Conservation (phyloP, 2,888 invertebrate species). For the Standfussiana lucernea region DNA sequence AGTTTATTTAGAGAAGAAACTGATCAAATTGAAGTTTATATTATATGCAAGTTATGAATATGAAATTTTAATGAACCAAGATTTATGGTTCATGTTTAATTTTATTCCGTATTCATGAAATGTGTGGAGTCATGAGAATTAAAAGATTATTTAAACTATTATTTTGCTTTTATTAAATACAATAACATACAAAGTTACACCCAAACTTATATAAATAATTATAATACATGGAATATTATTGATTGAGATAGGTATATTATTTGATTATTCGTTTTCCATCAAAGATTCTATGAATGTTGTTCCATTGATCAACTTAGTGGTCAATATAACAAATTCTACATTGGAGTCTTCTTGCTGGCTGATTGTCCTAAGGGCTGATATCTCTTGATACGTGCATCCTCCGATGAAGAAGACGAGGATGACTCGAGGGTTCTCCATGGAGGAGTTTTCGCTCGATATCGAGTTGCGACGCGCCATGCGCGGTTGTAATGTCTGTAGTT, state of each 20-base stretch:
- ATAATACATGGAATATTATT: slow-evolving; percentile 27
- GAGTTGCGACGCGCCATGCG: slow-evolving; percentile 91
- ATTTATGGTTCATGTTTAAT: slow-evolving; percentile 81
- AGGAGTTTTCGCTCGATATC: slow-evolving; percentile 91
- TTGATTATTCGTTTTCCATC: slow-evolving; percentile 88
- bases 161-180: slow-evolving; percentile 68
- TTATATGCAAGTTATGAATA: slow-evolving; percentile 89
- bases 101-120: slow-evolving; percentile 75
- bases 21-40: slow-evolving; percentile 89
- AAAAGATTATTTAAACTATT: slow-evolving; percentile 74
- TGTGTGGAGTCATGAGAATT: slow-evolving; percentile 73
- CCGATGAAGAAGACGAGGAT: slow-evolving; percentile 98
- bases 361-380: slow-evolving; percentile 93
- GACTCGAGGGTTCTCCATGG: slow-evolving; percentile 92
- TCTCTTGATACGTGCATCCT: slow-evolving; percentile 98
- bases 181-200: slow-evolving; percentile 43
- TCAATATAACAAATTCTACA: slow-evolving; percentile 97
- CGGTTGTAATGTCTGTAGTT: slow-evolving; percentile 91
- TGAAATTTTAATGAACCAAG: slow-evolving; percentile 88
- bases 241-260: slow-evolving; percentile 20
- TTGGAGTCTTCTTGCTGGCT: slow-evolving; percentile 95
- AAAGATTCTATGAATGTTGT: slow-evolving; percentile 95
- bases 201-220: slow-evolving; percentile 17
- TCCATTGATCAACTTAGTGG: slow-evolving; percentile 98
- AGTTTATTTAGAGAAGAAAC: slow-evolving; percentile 87